Percentiles rank a stretch among this genome's conserved stretches.
Conservation (phyloP, 2,797 vertebrate species). For the Bufotes viridis region DNA sequence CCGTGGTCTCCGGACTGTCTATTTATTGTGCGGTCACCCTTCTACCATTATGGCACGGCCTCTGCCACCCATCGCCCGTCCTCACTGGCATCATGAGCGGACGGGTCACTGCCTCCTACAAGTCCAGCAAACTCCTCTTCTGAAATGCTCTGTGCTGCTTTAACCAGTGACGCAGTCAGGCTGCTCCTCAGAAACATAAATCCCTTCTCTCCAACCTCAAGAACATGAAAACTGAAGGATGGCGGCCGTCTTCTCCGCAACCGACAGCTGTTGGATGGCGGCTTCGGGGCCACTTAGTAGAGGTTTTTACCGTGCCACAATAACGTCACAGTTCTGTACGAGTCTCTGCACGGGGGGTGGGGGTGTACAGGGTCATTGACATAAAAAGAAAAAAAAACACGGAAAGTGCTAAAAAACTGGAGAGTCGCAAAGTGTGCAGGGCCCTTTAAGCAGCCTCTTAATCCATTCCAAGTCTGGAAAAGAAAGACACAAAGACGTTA, state of each 20-base stretch:
- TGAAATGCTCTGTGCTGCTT: neutral
- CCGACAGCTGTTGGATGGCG: neutral
- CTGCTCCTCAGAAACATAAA: neutral
- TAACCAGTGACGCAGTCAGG: neutral
- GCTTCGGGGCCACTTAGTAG: neutral
- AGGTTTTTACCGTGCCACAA: too few relatives aligned
- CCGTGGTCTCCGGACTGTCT: neutral
- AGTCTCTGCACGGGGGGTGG: neutral
- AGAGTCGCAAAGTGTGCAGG: conserved; percentile 92
- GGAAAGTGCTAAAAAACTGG: conserved; percentile 78
- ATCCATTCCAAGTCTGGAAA: conserved; percentile 79
- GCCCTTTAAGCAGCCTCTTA: conserved; percentile 87
- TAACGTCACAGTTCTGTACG: too few relatives aligned
- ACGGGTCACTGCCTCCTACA: neutral
- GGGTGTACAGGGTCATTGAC: too few relatives aligned
- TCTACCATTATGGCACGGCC: too few relatives aligned
- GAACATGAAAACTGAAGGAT: neutral
- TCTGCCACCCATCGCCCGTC: neutral
- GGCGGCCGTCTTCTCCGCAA: neutral
- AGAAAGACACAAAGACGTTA: neutral
- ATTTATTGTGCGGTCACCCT: neutral
- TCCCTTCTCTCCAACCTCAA: neutral
- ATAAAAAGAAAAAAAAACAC: neutral
- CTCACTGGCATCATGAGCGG: neutral
- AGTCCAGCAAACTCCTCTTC: neutral